Percentiles rank a stretch among this genome's conserved stretches.
These are phyloP conservation scores for Sinelater perroti DNA, from an alignment of 2,888 invertebrate species.

Conservation along the genomic window DNA sequence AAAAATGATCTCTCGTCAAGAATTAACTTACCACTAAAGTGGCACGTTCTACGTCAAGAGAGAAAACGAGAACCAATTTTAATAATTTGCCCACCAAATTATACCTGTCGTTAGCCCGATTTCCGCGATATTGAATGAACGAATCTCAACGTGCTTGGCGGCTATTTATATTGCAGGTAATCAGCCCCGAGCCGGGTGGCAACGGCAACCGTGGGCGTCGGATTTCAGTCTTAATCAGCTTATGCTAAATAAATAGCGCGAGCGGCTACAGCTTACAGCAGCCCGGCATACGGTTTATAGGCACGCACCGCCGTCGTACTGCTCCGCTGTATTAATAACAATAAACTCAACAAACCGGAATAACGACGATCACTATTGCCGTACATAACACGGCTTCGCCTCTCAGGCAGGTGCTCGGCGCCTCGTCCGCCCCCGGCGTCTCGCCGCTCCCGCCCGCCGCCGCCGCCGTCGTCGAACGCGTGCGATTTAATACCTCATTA, in stretches of 20 bases:
- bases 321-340: conserved; percentile 44
- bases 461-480: conserved; percentile 18
- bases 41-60: too few species aligned
- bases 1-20: too few species aligned
- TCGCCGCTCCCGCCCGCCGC: neutral
- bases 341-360: conserved; percentile 50
- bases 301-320: conserved; percentile 38
- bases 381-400: conserved; percentile 28
- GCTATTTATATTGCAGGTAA: neutral
- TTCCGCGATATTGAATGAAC: too few species aligned
- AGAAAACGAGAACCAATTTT: too few species aligned
- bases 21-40: too few species aligned
- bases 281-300: conserved; percentile 30
- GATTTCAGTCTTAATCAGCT: conserved; percentile 22
- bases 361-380: conserved; percentile 47
- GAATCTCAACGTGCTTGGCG: too few species aligned
- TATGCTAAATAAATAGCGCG: conserved; percentile 30
- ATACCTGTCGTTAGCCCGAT: too few species aligned
- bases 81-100: too few species aligned
- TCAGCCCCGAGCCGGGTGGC: conserved; percentile 9
- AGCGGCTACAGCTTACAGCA: conserved; percentile 19
- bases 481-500: conserved; percentile 34
- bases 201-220: conserved; percentile 1
- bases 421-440: neutral
- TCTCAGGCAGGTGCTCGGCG: conserved; percentile 19